These are phyloP conservation scores for Lathronympha strigana DNA, from an alignment of 2,888 invertebrate genomes.

Conservation along the genomic window DNA sequence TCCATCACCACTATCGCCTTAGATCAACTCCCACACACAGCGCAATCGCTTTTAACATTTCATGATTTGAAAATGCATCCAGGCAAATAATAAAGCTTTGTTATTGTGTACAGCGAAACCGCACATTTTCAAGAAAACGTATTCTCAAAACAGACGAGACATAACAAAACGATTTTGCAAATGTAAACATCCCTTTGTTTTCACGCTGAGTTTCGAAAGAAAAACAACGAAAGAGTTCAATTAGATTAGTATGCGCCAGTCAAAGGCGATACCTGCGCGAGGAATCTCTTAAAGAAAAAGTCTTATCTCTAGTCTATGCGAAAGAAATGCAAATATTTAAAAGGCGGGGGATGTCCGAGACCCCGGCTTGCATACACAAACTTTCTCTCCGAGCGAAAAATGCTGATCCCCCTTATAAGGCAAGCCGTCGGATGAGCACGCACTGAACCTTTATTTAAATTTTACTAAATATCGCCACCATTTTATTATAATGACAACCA, in stretches of 20 bases:
- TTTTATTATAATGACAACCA: slow-evolving; percentile 39
- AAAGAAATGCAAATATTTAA: slow-evolving; percentile 78
- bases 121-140: slow-evolving; percentile 5
- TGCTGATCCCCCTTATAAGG: slow-evolving; percentile 73
- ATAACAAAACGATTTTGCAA: slow-evolving; percentile 39
- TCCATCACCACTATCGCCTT: slow-evolving; percentile 26
- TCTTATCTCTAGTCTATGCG: slow-evolving; percentile 59
- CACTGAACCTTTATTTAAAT: slow-evolving; percentile 49
- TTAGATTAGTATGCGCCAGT: slow-evolving; percentile 45
- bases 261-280: slow-evolving; percentile 47
- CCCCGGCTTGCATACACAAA: slow-evolving; percentile 66
- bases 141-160: slow-evolving; percentile 21
- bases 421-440: slow-evolving; percentile 61
- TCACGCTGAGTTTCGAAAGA: slow-evolving; percentile 18
- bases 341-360: slow-evolving; percentile 64
- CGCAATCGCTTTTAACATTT: slow-evolving; percentile 18
- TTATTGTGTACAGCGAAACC: slow-evolving; percentile 17
- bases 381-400: slow-evolving; percentile 75
- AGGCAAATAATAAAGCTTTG: slow-evolving; percentile 21
- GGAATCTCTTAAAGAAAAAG: slow-evolving; percentile 57
- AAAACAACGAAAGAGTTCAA: slow-evolving; percentile 38
- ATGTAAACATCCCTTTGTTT: slow-evolving; percentile 37
- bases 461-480: slow-evolving; percentile 59
- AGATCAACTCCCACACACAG: slow-evolving; percentile 26
- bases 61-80: slow-evolving; percentile 23